Evolutionary conservation across 2,888 invertebrate genomes (phyloP).

Genomic region (Tipula unca): DNA sequence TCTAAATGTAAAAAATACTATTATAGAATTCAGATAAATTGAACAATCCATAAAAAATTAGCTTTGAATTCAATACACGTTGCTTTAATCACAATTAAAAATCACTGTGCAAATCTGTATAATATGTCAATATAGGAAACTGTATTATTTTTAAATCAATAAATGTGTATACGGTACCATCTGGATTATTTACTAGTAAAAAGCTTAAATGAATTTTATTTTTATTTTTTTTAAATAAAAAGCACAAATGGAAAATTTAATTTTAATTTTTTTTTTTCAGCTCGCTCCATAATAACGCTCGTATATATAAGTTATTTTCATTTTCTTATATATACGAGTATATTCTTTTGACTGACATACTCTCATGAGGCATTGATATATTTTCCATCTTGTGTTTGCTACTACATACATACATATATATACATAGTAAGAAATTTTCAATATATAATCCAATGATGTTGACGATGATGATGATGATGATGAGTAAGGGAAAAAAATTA

Average conservation of each 20-base stretch:
- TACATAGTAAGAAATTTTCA: not conserved
- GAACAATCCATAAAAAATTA: not conserved
- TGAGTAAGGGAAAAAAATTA: not conserved
- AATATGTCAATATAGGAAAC: not conserved
- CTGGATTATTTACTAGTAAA: not conserved
- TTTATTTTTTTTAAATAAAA: not conserved
- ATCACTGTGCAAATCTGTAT: not conserved
- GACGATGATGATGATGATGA: not conserved
- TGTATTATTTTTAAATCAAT: not conserved
- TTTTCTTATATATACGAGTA: slow-evolving; percentile 1
- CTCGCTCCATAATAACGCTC: not conserved
- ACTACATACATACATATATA: not conserved
- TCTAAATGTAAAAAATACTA: no score
- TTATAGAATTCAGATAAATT: not conserved
- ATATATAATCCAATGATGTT: not conserved
- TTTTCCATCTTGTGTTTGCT: not conserved
- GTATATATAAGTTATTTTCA: not conserved
- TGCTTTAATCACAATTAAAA: not conserved
- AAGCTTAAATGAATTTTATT: not conserved
- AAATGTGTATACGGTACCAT: not conserved
- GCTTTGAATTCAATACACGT: not conserved
- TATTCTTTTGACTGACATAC: not conserved
- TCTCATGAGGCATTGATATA: not conserved
- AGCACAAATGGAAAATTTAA: not conserved
- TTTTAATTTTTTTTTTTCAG: not conserved